Conservation (phyloP, 2,113 vertebrate genomes). For the Xyrauchen texanus region DNA sequence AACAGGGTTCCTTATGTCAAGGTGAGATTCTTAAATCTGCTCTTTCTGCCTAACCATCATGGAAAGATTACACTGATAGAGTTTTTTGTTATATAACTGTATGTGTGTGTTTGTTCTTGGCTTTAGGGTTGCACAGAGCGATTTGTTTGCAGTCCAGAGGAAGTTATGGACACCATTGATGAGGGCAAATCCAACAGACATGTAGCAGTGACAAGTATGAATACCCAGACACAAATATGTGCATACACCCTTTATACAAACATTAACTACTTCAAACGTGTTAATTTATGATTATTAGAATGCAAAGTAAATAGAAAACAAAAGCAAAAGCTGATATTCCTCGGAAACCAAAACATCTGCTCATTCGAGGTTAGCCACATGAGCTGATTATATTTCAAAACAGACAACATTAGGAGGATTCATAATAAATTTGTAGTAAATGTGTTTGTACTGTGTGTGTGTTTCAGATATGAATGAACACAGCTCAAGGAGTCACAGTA, state of each 20-base stretch:
- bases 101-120: slow-evolving; percentile 3
- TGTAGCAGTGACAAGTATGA: slow-evolving; percentile 95
- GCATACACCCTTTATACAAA: too few species aligned
- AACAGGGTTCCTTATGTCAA: slow-evolving; percentile 97
- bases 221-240: neutral
- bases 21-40: slow-evolving; percentile 67
- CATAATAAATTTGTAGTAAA: neutral
- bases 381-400: neutral
- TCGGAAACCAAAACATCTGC: neutral
- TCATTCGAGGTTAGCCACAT: neutral
- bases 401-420: neutral
- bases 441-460: slow-evolving; percentile 1
- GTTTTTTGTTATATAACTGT: neutral
- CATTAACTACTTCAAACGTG: too few species aligned
- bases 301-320: too few species aligned
- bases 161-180: slow-evolving; percentile 99
- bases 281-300: too few species aligned
- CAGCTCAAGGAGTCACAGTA: slow-evolving; percentile 98
- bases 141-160: slow-evolving; percentile 97
- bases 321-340: neutral
- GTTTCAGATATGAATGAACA: slow-evolving; percentile 95
- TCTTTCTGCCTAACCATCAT: too few species aligned
- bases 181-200: slow-evolving; percentile 98
- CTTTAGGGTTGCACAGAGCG: slow-evolving; percentile 94
- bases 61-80: neutral